Percentiles rank a stretch among this genome's conserved stretches.
These are phyloP conservation scores for Intellagama lesueurii DNA, from an alignment of 2,797 vertebrate genomes.

Conservation along the genomic window DNA sequence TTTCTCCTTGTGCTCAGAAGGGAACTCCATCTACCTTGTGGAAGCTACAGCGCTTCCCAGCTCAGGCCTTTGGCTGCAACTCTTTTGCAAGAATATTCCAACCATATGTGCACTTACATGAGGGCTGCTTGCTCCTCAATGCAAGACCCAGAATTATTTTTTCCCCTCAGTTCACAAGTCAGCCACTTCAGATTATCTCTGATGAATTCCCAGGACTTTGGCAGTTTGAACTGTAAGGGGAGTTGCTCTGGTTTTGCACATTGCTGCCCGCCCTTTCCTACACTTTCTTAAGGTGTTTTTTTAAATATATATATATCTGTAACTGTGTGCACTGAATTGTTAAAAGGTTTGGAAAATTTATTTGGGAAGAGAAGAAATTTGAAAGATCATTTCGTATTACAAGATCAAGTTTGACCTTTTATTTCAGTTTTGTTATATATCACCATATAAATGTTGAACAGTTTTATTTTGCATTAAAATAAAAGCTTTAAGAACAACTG, in stretches of 20 bases:
- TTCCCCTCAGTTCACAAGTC: not conserved
- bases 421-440: slow-evolving; percentile 77
- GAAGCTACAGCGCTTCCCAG: slow-evolving; percentile 28
- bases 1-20: not conserved
- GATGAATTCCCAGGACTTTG: slow-evolving; percentile 1
- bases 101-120: slow-evolving; percentile 47
- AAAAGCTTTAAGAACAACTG: slow-evolving; percentile 77
- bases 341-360: slow-evolving; percentile 71
- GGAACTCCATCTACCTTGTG: not conserved
- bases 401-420: slow-evolving; percentile 68
- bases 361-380: slow-evolving; percentile 58
- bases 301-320: slow-evolving; percentile 61
- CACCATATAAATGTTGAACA: slow-evolving; percentile 77
- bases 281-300: slow-evolving; percentile 57
- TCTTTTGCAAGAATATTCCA: slow-evolving; percentile 43
- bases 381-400: slow-evolving; percentile 72
- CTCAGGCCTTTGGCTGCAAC: not conserved
- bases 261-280: slow-evolving; percentile 46
- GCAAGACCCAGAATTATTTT: slow-evolving; percentile 62
- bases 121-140: slow-evolving; percentile 54
- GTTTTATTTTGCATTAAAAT: slow-evolving; percentile 84
- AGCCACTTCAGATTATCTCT: not conserved
- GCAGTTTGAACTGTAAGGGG: not conserved
- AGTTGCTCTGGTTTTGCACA: slow-evolving; percentile 24
- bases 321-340: slow-evolving; percentile 62